Evolutionary conservation across 1,140 invertebrate species (phyloP).

Genomic region (Atopsyche davidsoni): DNA sequence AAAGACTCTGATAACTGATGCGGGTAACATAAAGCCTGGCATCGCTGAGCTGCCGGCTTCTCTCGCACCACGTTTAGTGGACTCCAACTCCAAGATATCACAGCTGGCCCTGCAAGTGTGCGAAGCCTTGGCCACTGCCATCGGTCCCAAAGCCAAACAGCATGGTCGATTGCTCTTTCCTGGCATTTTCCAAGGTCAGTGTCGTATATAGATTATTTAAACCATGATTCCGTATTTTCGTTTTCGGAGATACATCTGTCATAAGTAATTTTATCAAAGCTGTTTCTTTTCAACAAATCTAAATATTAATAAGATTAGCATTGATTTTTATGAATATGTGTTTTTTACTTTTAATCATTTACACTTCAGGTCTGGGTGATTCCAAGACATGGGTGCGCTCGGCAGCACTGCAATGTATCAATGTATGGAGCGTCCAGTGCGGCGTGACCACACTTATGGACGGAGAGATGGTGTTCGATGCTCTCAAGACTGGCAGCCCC

Average conservation of each 20-base stretch:
- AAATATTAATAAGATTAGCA: slow-evolving; percentile 4
- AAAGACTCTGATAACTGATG: slow-evolving; percentile 64
- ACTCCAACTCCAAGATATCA: slow-evolving; percentile 89
- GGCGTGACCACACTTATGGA: slow-evolving; percentile 80
- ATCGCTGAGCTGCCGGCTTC: slow-evolving; percentile 78
- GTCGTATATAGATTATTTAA: no score
- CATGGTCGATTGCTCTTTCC: slow-evolving; percentile 79
- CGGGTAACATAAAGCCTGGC: slow-evolving; percentile 72
- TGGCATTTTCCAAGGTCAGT: slow-evolving; percentile 69
- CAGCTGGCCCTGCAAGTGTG: slow-evolving; percentile 76
- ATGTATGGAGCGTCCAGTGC: slow-evolving; percentile 75
- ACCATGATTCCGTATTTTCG: no score
- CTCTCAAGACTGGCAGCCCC: slow-evolving; percentile 77
- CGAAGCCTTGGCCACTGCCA: slow-evolving; percentile 67
- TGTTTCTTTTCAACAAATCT: no score
- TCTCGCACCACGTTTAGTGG: slow-evolving; percentile 67
- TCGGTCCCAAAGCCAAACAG: slow-evolving; percentile 75
- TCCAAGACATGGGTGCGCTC: slow-evolving; percentile 70
- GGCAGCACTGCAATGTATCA: slow-evolving; percentile 72
- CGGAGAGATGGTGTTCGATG: slow-evolving; percentile 82
- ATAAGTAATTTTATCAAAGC: no score
- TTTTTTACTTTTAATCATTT: neutral
- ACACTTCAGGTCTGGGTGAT: slow-evolving; percentile 54
- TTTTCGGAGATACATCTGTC: no score
- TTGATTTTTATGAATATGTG: slow-evolving; percentile 8